Evolutionary conservation across 2,888 invertebrate genomes (phyloP).

Genomic region (Nomada goodeniana): DNA sequence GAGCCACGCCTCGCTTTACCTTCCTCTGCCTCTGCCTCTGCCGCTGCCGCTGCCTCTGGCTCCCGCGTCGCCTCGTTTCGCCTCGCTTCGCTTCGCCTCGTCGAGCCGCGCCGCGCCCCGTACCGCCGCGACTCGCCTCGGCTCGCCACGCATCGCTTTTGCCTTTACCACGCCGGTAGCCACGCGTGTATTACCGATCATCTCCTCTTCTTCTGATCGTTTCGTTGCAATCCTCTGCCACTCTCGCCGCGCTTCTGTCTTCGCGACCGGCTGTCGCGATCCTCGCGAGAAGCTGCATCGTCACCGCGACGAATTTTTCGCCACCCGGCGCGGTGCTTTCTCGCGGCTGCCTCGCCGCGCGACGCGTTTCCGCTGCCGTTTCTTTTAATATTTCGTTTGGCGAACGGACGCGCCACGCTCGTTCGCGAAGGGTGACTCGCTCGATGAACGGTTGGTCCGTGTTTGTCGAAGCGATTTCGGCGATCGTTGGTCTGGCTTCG

Average conservation of each 20-base stretch:
- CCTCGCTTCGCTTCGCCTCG: slow-evolving; percentile 26
- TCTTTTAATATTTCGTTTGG: no score
- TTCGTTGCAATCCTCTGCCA: background rate
- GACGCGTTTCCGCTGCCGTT: no score
- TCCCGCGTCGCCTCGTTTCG: slow-evolving; percentile 19
- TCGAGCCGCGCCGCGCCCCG: slow-evolving; percentile 13
- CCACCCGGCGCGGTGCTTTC: no score
- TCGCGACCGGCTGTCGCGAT: no score
- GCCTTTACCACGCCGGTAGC: slow-evolving; percentile 52
- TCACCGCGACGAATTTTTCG: no score
- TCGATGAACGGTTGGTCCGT: no score
- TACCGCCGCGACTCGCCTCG: background rate
- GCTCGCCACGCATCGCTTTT: slow-evolving; percentile 12
- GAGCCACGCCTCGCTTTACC: slow-evolving; percentile 61
- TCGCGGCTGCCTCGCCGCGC: no score
- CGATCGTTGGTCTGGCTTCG: no score
- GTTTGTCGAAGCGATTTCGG: no score
- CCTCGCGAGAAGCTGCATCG: no score
- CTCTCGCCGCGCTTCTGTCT: background rate
- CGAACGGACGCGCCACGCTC: no score
- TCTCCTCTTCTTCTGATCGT: slow-evolving; percentile 5
- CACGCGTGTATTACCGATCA: slow-evolving; percentile 47
- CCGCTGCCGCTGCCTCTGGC: slow-evolving; percentile 29
- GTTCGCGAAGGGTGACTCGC: no score
- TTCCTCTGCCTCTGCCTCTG: slow-evolving; percentile 39